These are phyloP conservation scores for Drosophila nigromelanica DNA, from an alignment of 1,140 invertebrate species.

Conservation along the genomic window DNA sequence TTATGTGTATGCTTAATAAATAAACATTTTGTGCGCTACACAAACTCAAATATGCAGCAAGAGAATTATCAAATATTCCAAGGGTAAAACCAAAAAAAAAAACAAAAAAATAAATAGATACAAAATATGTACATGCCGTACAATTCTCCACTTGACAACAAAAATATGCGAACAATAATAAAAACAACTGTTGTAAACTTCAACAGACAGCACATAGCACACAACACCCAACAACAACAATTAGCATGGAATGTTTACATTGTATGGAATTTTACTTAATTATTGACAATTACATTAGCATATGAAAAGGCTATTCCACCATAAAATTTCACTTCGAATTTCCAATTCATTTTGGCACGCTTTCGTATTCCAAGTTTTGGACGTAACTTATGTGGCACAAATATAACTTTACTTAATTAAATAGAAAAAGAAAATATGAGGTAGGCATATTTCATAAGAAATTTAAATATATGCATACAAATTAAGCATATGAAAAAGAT, in stretches of 20 bases:
- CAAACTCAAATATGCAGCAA: slow-evolving; percentile 66
- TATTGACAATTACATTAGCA: slow-evolving; percentile 72
- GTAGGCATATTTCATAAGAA: too few species aligned
- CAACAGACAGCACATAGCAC: slow-evolving; percentile 6
- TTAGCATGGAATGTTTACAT: slow-evolving; percentile 63
- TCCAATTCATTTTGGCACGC: background rate
- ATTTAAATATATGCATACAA: too few species aligned
- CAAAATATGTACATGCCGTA: slow-evolving; percentile 11
- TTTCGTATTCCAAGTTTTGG: too few species aligned
- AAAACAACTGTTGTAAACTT: slow-evolving; percentile 38
- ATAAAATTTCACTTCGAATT: slow-evolving; percentile 4
- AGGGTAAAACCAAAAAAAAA: slow-evolving; percentile 30
- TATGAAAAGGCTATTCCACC: slow-evolving; percentile 11
- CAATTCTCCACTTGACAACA: slow-evolving; percentile 68
- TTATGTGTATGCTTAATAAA: slow-evolving; percentile 71
- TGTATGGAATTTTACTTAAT: slow-evolving; percentile 63
- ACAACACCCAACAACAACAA: slow-evolving; percentile 48
- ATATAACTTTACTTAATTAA: too few species aligned
- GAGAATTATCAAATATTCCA: slow-evolving; percentile 32
- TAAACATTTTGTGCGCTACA: slow-evolving; percentile 72
- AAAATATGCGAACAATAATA: slow-evolving; percentile 60
- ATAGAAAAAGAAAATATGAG: too few species aligned
- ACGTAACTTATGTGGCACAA: too few species aligned
- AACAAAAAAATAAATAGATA: slow-evolving; percentile 18
- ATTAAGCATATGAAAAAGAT: too few species aligned